Evolutionary conservation across 2,113 vertebrate species (phyloP).

Genomic region (Acrocephalus kingi): DNA sequence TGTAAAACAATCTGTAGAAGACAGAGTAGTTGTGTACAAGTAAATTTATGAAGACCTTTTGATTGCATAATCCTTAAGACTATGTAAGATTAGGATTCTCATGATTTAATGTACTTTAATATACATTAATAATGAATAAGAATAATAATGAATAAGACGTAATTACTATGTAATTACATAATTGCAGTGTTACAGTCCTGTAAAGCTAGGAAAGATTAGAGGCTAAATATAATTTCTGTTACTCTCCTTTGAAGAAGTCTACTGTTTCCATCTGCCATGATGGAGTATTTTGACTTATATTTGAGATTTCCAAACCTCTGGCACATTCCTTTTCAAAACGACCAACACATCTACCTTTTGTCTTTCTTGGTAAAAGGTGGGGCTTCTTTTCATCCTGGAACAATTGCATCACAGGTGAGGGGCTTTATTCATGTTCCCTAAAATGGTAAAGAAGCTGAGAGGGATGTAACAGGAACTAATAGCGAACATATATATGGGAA

Average conservation of each 20-base stretch:
- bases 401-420: not conserved
- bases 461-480: not conserved
- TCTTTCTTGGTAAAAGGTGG: not conserved
- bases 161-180: not conserved
- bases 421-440: not conserved
- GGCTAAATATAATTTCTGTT: not conserved
- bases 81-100: not conserved
- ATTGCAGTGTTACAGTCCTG: not conserved
- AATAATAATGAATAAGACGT: not conserved
- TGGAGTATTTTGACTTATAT: not conserved
- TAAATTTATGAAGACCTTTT: not conserved
- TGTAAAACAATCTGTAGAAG: not conserved
- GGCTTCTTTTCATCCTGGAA: not conserved
- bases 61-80: not conserved
- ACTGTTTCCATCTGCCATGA: not conserved
- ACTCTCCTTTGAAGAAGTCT: not conserved
- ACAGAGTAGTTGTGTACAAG: not conserved
- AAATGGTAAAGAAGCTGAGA: not conserved
- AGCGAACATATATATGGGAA: not conserved
- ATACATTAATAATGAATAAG: not conserved
- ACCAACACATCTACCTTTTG: not conserved
- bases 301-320: not conserved
- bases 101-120: not conserved
- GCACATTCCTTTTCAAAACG: not conserved
- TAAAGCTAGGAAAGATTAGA: not conserved